Evolutionary conservation across 2,888 invertebrate genomes (phyloP), one percentile per base, ranked within the genome.

Genomic region (Pyralis farinalis): DNA sequence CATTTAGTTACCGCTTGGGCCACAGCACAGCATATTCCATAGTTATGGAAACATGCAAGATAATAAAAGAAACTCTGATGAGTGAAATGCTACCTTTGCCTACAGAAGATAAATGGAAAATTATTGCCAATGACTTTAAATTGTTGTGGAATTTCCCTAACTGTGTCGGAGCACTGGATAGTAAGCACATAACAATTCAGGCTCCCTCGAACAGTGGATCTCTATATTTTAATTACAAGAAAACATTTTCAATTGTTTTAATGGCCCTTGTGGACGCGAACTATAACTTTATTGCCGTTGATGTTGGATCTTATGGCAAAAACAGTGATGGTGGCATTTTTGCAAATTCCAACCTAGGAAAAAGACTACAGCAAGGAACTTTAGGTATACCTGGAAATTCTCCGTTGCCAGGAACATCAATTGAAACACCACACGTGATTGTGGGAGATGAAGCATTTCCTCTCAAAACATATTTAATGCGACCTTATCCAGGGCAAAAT

Each of bases 361-460:
- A 16, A 37, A 37, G 20, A 20, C 29, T 7, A 8, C 29, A 37
- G 29, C 4, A 7, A 16, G 29, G 16, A 12, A 37, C n/a, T n/a
- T n/a, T n/a, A n/a, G n/a, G n/a, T n/a, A n/a, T n/a, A n/a, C n/a
- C n/a, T n/a, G n/a, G n/a, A n/a, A n/a, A n/a, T n/a, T n/a, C n/a
- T 29, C 8, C 8, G 29, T 37, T 37, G 16, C 35, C 35, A 35
- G 35, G 29, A n/a, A n/a, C 3, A 28, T n/a, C n/a, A n/a, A n/a
- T n/a, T 29, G 8, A 37, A 29, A n/a, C 9, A n/a, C 7, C n/a
- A 28, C 27, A 2, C 29, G 29, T 29, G 29, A 29, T 5, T 29
- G 37, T 37, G 4, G 37, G 28, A n/a, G 37, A 37, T 16, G 29
- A 29, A 29, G 37, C 29, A 28, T 37, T 37, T 16, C 29, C 29